phyloP scores from a whole-genome alignment of 2,113 vertebrate species.

The Mus pahari region DNA sequence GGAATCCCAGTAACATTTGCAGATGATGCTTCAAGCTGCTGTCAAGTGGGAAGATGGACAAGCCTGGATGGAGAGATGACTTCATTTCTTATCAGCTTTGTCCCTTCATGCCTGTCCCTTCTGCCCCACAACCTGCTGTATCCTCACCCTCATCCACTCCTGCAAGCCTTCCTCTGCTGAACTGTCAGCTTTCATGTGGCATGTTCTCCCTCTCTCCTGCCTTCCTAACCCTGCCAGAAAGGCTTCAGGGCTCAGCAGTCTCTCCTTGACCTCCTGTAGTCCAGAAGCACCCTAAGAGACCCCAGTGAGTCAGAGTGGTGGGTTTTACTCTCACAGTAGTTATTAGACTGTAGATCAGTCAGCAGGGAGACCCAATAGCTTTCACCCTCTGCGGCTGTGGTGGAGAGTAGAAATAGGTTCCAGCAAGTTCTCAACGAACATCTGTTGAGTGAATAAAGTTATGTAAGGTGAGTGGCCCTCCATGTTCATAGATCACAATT shows the following conservation, averaged over 20 bases:
- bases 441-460: conserved; percentile 1
- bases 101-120: background rate
- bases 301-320: background rate
- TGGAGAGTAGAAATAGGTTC: background rate
- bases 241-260: background rate
- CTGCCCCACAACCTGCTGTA: background rate
- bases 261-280: background rate
- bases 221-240: background rate
- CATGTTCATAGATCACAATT: background rate
- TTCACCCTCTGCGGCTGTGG: background rate
- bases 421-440: conserved; percentile 2
- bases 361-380: background rate
- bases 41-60: background rate
- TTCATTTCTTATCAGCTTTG: background rate
- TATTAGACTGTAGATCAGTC: background rate
- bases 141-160: background rate
- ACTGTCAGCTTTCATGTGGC: background rate
- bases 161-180: background rate
- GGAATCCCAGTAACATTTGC: background rate
- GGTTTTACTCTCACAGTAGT: background rate
- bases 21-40: background rate
- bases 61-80: background rate
- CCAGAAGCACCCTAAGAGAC: background rate
- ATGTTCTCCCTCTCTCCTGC: background rate
- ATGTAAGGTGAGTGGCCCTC: background rate